phyloP scores from a whole-genome alignment of 1,140 invertebrate genomes.

The Cotesia chilonis region DNA sequence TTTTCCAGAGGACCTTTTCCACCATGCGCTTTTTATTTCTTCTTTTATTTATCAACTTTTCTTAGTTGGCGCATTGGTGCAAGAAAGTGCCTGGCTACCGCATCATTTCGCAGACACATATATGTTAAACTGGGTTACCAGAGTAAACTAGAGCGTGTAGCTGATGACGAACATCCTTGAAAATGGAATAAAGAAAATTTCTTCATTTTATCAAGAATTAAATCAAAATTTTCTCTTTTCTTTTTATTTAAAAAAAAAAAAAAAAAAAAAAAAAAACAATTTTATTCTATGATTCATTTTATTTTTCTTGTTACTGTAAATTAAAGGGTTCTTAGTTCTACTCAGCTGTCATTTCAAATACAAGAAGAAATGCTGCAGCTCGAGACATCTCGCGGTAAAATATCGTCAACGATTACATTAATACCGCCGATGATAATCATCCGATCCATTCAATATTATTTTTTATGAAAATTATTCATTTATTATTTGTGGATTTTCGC shows the following conservation, averaged over 20 bases:
- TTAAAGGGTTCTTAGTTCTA: too few relatives aligned
- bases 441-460: too few relatives aligned
- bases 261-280: too few relatives aligned
- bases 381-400: too few relatives aligned
- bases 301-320: too few relatives aligned
- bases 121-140: conserved; percentile 25
- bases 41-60: background rate
- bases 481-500: too few relatives aligned
- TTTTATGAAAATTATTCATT: too few relatives aligned
- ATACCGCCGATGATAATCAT: too few relatives aligned
- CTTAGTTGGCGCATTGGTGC: conserved; percentile 1
- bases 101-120: conserved; percentile 2
- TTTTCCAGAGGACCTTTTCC: background rate
- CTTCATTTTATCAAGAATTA: background rate
- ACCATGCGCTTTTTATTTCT: background rate
- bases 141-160: conserved; percentile 4
- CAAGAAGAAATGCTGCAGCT: too few relatives aligned
- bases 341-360: too few relatives aligned
- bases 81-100: conserved; percentile 8
- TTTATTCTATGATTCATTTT: too few relatives aligned
- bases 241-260: background rate
- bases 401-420: too few relatives aligned
- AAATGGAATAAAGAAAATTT: background rate
- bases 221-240: background rate
- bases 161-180: background rate